A percentile compares a stretch with the other conserved stretches of the same genome.
phyloP scores from a whole-genome alignment of 2,888 invertebrate genomes.

The Cacoxenus indagator region DNA sequence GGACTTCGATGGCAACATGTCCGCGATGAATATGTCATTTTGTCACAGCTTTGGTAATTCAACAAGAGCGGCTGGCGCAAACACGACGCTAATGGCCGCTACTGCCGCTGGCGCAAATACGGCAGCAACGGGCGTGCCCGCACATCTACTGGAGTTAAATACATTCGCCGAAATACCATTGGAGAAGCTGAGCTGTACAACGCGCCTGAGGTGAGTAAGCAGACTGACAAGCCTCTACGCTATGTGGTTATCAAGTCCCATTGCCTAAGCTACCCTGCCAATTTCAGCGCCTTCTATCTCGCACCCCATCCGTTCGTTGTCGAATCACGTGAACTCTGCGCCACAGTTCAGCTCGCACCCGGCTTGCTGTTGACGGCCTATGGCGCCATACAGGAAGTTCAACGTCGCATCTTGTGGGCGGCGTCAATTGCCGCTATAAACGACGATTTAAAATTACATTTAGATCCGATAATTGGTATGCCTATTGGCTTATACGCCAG shows the following conservation, averaged over 20 bases:
- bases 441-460: constrained; percentile 65
- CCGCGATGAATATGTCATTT: constrained; percentile 40
- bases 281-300: constrained; percentile 57
- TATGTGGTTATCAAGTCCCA: not conserved
- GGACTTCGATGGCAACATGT: constrained; percentile 60
- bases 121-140: constrained; percentile 17
- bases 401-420: constrained; percentile 66
- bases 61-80: constrained; percentile 1
- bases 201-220: constrained; percentile 57
- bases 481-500: constrained; percentile 25
- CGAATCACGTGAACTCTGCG: constrained; percentile 62
- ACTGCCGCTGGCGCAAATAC: constrained; percentile 27
- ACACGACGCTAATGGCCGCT: too few relatives aligned
- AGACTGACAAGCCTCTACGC: not conserved
- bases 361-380: constrained; percentile 65
- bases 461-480: constrained; percentile 64
- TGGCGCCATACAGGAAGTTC: constrained; percentile 67
- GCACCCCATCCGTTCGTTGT: constrained; percentile 67
- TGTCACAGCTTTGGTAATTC: constrained; percentile 42
- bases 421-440: constrained; percentile 61
- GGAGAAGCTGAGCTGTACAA: constrained; percentile 58
- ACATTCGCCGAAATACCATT: constrained; percentile 63
- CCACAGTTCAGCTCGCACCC: constrained; percentile 65
- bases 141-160: constrained; percentile 55
- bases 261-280: not conserved